phyloP scores from a whole-genome alignment of 2,113 vertebrate genomes.

The Cyanoliseus patagonus region DNA sequence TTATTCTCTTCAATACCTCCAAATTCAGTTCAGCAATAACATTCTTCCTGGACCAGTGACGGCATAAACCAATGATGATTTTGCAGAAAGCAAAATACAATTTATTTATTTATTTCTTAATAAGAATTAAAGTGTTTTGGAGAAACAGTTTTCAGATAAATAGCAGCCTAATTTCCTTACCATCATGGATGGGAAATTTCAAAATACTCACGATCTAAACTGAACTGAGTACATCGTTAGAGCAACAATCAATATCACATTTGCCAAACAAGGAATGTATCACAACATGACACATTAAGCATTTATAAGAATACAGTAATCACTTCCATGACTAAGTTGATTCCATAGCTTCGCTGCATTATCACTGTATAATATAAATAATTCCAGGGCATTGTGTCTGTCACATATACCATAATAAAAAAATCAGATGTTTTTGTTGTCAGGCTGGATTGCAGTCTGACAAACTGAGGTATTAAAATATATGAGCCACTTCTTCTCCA shows the following conservation, averaged over 20 bases:
- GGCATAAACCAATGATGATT: not conserved
- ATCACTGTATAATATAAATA: not conserved
- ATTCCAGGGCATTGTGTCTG: not conserved
- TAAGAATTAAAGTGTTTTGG: not conserved
- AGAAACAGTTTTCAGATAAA: not conserved
- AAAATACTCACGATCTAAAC: not conserved
- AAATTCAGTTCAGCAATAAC: not conserved
- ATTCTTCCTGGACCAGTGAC: not conserved
- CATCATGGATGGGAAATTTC: not conserved
- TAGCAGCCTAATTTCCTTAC: not conserved
- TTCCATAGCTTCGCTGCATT: not conserved
- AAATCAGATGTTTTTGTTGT: not conserved
- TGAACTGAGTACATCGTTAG: not conserved
- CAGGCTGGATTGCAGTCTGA: not conserved
- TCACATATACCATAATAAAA: not conserved
- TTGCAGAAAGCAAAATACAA: not conserved
- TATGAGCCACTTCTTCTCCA: not conserved
- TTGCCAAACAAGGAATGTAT: not conserved
- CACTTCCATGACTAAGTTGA: not conserved
- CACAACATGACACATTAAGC: not conserved
- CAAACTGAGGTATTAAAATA: not conserved
- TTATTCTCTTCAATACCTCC: not conserved
- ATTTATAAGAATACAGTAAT: not conserved
- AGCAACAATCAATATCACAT: not conserved
- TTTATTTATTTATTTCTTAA: not conserved